Evolutionary conservation across 2,888 invertebrate genomes (phyloP).

Genomic region (Lasioglossum villosulum): DNA sequence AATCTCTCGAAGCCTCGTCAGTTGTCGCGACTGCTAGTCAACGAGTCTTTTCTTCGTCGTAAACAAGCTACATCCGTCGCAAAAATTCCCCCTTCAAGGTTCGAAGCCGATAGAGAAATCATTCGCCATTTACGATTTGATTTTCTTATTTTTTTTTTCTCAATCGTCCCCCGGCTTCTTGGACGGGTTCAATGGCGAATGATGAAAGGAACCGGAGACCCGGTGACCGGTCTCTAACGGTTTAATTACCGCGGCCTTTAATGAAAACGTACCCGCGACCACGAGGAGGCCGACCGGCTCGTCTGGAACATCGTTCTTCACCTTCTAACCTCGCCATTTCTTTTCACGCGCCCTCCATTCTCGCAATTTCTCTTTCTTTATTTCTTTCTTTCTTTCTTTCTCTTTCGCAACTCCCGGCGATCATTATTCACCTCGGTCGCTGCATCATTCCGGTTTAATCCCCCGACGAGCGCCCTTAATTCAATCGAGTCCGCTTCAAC

Average conservation of each 20-base stretch:
- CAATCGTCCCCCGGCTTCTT: not conserved
- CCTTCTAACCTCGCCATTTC: slow-evolving; percentile 54
- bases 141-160: not conserved
- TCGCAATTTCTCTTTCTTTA: slow-evolving; percentile 36
- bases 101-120: not conserved
- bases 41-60: slow-evolving; percentile 39
- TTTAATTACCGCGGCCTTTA: slow-evolving; percentile 48
- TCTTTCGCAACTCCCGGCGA: slow-evolving; percentile 4
- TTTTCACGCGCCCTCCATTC: slow-evolving; percentile 33
- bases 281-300: slow-evolving; percentile 48
- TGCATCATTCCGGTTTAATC: slow-evolving; percentile 6
- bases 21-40: not conserved
- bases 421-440: slow-evolving; percentile 22
- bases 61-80: slow-evolving; percentile 38
- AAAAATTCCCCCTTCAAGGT: slow-evolving; percentile 46
- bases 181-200: not conserved
- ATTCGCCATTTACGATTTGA: not conserved
- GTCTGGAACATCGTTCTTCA: slow-evolving; percentile 66
- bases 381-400: slow-evolving; percentile 29
- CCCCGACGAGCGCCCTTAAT: not conserved
- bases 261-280: slow-evolving; percentile 45
- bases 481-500: slow-evolving; percentile 2
- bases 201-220: not conserved
- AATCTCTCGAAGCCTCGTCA: not conserved
- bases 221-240: not conserved